A percentile compares a stretch with the other conserved stretches of the same genome.
Conservation (phyloP, 2,888 invertebrate species). For the Dryobota labecula region DNA sequence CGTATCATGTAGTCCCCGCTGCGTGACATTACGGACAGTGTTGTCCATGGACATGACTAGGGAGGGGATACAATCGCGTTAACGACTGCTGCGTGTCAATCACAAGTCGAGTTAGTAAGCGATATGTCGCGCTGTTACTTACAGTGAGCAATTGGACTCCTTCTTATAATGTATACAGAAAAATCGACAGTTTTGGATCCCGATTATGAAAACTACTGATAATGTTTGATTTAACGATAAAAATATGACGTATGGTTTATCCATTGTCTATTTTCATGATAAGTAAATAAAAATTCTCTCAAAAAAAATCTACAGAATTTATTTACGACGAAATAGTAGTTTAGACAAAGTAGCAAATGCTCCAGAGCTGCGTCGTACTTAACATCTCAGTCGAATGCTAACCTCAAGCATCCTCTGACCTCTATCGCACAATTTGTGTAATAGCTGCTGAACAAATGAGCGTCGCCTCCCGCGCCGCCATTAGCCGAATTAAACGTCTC, state of each 20-base stretch:
- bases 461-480: constrained; percentile 68
- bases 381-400: not conserved
- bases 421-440: constrained; percentile 45
- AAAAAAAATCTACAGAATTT: not conserved
- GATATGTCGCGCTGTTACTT: constrained; percentile 26
- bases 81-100: constrained; percentile 59
- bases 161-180: constrained; percentile 3
- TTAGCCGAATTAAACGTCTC: constrained; percentile 82
- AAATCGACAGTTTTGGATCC: no score
- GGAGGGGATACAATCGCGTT: constrained; percentile 26
- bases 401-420: constrained; percentile 34
- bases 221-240: not conserved
- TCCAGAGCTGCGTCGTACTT: constrained; percentile 7
- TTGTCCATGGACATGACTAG: constrained; percentile 21
- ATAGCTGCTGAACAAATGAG: constrained; percentile 70
- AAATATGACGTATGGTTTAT: no score
- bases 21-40: constrained; percentile 29
- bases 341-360: not conserved
- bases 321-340: not conserved
- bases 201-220: no score
- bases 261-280: not conserved
- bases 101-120: constrained; percentile 63
- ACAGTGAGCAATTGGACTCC: not conserved
- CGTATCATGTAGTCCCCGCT: not conserved
- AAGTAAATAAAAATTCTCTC: not conserved